Evolutionary conservation across 2,113 vertebrate genomes (phyloP).

Genomic region (Neoarius graeffei): DNA sequence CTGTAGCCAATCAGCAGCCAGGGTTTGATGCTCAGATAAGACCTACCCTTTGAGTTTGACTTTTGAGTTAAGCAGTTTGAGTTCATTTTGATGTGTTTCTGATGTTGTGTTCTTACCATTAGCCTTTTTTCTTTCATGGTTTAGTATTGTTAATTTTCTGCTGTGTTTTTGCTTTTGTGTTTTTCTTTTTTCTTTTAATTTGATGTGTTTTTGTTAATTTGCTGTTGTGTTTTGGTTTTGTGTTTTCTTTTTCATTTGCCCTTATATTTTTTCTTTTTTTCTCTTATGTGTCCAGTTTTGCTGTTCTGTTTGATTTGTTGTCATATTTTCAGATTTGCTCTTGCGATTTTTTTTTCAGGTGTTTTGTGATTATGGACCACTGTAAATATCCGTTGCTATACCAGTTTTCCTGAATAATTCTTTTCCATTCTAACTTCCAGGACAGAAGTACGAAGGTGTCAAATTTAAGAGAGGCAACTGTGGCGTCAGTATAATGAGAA

Average conservation of each 20-base stretch:
- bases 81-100: neutral
- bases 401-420: slow-evolving; percentile 42
- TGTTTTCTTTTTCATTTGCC: neutral
- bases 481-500: slow-evolving; percentile 98
- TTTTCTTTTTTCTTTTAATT: neutral
- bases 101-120: too few species aligned
- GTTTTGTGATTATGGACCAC: neutral
- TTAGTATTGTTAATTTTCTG: neutral
- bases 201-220: neutral
- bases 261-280: neutral
- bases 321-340: neutral
- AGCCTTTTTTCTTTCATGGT: neutral
- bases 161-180: neutral
- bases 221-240: neutral
- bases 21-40: neutral
- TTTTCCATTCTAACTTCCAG: slow-evolving; percentile 63
- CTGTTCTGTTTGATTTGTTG: neutral
- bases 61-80: neutral
- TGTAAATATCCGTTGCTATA: neutral
- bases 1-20: neutral
- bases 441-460: slow-evolving; percentile 96
- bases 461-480: slow-evolving; percentile 97
- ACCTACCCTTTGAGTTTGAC: neutral
- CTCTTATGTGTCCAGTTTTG: neutral
- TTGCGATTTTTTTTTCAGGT: neutral